phyloP scores from a whole-genome alignment of 2,888 invertebrate genomes.

The Watsonalla cultraria region DNA sequence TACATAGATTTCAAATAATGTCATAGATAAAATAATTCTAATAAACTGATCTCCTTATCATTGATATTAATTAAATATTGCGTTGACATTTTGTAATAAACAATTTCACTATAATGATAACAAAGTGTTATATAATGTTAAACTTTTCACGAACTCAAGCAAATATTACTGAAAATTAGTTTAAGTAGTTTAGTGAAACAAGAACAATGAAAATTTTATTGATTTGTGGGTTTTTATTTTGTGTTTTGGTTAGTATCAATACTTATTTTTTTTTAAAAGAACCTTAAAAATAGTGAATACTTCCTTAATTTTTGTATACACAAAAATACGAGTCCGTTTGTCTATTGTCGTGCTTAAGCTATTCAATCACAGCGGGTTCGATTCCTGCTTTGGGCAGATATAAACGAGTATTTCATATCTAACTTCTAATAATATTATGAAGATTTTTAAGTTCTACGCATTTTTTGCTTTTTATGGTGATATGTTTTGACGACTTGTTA shows the following conservation, averaged over 20 bases:
- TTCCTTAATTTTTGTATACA: too few relatives aligned
- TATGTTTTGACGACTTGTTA: too few relatives aligned
- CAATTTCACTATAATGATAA: constrained; percentile 12
- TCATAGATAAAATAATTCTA: constrained; percentile 2
- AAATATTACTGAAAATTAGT: constrained; percentile 15
- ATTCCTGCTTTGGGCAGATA: too few relatives aligned
- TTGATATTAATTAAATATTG: constrained; percentile 6
- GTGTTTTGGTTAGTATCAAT: constrained; percentile 37
- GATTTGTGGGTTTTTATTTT: constrained; percentile 19
- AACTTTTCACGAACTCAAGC: constrained; percentile 1
- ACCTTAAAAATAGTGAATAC: too few relatives aligned
- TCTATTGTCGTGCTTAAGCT: too few relatives aligned
- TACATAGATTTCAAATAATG: too few relatives aligned
- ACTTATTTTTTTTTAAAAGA: too few relatives aligned
- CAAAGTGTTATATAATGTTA: constrained; percentile 13
- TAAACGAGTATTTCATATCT: not conserved
- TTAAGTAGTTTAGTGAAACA: constrained; percentile 3
- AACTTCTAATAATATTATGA: not conserved
- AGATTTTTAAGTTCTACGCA: too few relatives aligned
- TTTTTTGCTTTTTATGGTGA: too few relatives aligned
- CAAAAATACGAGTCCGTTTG: too few relatives aligned
- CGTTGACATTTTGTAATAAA: constrained; percentile 10
- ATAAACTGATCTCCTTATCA: constrained; percentile 6
- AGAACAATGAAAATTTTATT: constrained; percentile 24
- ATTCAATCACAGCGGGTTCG: too few relatives aligned